A percentile compares a stretch with the other conserved stretches of the same genome.
Conservation (phyloP, 2,888 invertebrate species). For the Parasteatoda lunata region DNA sequence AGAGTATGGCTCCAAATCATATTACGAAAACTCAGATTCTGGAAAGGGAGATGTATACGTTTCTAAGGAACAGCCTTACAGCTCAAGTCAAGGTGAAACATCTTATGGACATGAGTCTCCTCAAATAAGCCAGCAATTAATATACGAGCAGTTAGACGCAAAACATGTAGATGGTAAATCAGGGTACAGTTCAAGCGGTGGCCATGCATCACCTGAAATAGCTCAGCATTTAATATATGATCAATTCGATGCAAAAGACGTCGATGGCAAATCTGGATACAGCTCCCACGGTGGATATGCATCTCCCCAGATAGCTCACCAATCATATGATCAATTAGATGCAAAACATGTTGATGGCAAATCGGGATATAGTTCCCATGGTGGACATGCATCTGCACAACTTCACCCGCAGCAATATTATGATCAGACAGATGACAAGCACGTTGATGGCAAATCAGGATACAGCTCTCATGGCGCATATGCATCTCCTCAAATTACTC, state of each 20-base stretch:
- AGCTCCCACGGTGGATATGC: not conserved
- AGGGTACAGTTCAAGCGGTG: not conserved
- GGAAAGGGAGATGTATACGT: not conserved
- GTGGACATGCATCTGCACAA: not conserved
- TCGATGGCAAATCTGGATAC: constrained; percentile 4
- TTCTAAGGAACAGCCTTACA: not conserved
- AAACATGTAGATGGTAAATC: not conserved
- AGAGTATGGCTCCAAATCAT: not conserved
- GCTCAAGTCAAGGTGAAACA: not conserved
- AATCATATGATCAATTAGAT: constrained; percentile 4
- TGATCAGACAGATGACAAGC: not conserved
- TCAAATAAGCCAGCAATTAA: not conserved
- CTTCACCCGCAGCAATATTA: not conserved
- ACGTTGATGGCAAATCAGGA: not conserved
- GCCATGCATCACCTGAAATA: not conserved
- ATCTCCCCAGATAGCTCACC: not conserved
- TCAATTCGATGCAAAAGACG: constrained; percentile 1
- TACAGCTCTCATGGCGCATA: not conserved
- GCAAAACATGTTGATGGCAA: not conserved
- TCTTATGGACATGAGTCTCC: not conserved
- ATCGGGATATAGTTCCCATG: constrained; percentile 4
- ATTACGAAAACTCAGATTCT: not conserved
- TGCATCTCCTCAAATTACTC: not conserved
- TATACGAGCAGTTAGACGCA: constrained; percentile 10
- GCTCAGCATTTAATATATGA: not conserved